phyloP scores from a whole-genome alignment of 2,113 vertebrate genomes.

The Cryptomyrus ogoouensis region DNA sequence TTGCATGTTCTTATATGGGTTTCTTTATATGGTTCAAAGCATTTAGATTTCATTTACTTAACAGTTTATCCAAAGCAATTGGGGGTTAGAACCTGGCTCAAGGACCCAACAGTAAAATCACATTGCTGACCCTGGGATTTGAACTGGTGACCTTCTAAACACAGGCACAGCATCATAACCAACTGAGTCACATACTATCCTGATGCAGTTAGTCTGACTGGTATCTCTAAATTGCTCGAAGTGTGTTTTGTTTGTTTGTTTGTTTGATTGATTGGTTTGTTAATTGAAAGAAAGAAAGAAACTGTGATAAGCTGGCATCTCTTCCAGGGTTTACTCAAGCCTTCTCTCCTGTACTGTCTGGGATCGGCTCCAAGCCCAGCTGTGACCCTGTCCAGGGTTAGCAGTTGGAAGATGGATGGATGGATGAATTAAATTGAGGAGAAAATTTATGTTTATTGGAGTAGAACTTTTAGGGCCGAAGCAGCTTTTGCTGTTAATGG shows the following conservation, averaged over 20 bases:
- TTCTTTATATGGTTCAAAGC: background rate
- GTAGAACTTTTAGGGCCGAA: background rate
- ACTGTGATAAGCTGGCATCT: background rate
- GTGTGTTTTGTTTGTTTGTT: background rate
- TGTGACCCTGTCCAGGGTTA: background rate
- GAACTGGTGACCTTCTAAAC: background rate
- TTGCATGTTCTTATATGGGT: background rate
- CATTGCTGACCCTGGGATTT: background rate
- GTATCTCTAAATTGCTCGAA: background rate
- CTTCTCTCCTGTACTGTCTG: background rate
- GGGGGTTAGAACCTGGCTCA: background rate
- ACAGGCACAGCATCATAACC: background rate
- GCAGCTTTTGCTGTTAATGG: background rate
- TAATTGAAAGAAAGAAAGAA: background rate
- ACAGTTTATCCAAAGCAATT: background rate
- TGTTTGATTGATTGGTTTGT: background rate
- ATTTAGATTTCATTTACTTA: background rate
- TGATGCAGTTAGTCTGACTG: background rate
- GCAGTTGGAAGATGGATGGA: background rate
- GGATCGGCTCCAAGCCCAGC: background rate
- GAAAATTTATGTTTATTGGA: conserved; percentile 1
- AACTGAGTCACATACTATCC: background rate
- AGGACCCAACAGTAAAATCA: background rate
- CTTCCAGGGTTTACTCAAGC: background rate
- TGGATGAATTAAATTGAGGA: background rate